These are phyloP conservation scores for Haliclona indistincta DNA, from an alignment of 37 sponge, comb jelly and placozoan species.

Conservation along the genomic window DNA sequence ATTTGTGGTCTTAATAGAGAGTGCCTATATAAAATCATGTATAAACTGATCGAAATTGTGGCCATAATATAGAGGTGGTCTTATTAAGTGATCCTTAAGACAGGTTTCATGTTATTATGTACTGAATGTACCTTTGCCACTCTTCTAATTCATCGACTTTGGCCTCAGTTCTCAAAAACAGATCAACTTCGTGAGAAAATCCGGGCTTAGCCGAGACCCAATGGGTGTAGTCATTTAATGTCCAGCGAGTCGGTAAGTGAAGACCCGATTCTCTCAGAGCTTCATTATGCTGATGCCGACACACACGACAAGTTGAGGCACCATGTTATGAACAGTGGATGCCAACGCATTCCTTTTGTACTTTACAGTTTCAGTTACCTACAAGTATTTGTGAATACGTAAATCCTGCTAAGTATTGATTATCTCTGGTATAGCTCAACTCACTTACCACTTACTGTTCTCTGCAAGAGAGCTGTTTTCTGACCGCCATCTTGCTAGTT, in stretches of 20 bases:
- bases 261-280: slow-evolving; percentile 5
- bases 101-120: no score
- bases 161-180: slow-evolving; percentile 26
- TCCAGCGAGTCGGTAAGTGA: slow-evolving; percentile 42
- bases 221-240: slow-evolving; percentile 59
- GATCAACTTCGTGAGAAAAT: slow-evolving; percentile 33
- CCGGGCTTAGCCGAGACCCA: slow-evolving; percentile 33
- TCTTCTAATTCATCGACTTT: slow-evolving; percentile 11
- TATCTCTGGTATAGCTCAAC: no score
- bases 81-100: no score
- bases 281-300: slow-evolving; percentile 21
- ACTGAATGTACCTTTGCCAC: slow-evolving; percentile 44
- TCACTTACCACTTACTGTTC: no score
- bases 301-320: slow-evolving; percentile 19
- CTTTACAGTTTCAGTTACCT: not conserved
- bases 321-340: slow-evolving; percentile 20
- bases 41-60: no score
- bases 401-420: no score
- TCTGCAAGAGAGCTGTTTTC: no score
- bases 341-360: slow-evolving; percentile 15
- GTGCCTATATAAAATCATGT: no score
- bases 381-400: no score
- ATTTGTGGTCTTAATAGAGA: no score
- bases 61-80: no score
- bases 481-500: no score